Evolutionary conservation across 2,113 vertebrate genomes (phyloP), one percentile per base, ranked within the genome.

Genomic region (Tamias sibiricus): DNA sequence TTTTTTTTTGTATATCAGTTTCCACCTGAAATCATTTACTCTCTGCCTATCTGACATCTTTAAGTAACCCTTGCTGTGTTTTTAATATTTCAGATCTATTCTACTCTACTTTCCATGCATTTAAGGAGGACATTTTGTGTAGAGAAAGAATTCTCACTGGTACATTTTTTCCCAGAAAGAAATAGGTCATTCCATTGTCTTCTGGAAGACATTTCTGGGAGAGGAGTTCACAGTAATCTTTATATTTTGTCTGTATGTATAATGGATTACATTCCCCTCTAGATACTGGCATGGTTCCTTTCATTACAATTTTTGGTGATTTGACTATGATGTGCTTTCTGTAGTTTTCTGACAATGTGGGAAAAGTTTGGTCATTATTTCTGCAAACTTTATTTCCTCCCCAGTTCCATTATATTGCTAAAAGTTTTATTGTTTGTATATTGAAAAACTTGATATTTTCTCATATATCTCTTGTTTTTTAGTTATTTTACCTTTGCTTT

Each of bases 181-280:
- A 64, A 86, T 47, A 71, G 9, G 1, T 47, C 4, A 44, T 10
- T 16, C 54, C 11, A 16, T 64, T 86, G 5, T 64, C 35, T 42
- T 80, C 30, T 20, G 47, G 2, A 32, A 52, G 2, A 11, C 3
- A 24, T 28, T 77, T 57, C 84, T 22, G 19, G 26, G 3, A 30
- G 20, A 35, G 0, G 11, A n/a, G 22, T 64, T 40, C 74, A 64
- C 20, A 12, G 24, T n/a, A 10, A 66, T 66, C 26, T 80, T 91
- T 35, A 35, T 6, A 66, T 66, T 79, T 3, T 42, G 62, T 42
- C 11, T 3, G 19, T 47, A 7, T 24, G 8, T 16, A 16, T 72
- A 8, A 64, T 26, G 2, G 19, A 49, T n/a, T 6, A 35, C 2
- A 2, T n/a, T n/a, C 66, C 16, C 2, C 37, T 32, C 5, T 11